These are phyloP conservation scores for Stigmatopora argus DNA, from an alignment of 2,113 vertebrate species.

Conservation along the genomic window DNA sequence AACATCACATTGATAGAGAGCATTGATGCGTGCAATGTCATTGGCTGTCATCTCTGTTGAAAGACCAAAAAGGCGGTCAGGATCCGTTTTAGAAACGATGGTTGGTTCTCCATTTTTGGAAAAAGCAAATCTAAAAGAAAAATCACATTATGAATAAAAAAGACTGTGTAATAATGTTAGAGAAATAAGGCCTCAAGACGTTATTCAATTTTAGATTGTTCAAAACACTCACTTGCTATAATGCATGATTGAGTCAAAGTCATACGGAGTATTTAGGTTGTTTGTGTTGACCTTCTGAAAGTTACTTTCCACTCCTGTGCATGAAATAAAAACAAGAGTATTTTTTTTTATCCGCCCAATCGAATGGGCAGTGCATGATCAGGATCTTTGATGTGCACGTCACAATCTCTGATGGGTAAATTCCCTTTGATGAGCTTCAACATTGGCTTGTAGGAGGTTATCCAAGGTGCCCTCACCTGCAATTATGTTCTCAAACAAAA, in stretches of 20 bases:
- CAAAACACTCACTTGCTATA: constrained; percentile 49
- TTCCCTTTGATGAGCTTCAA: neutral
- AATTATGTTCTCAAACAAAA: constrained; percentile 44
- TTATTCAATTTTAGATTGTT: neutral
- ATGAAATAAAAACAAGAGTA: neutral
- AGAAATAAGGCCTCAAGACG: neutral
- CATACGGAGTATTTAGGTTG: constrained; percentile 57
- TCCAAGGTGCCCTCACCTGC: constrained; percentile 12
- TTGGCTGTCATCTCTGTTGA: constrained; percentile 28
- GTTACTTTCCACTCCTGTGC: constrained; percentile 4
- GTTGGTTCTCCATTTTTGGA: constrained; percentile 33
- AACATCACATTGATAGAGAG: constrained; percentile 44
- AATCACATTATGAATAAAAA: neutral
- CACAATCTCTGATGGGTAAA: neutral
- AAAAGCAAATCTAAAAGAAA: constrained; percentile 35
- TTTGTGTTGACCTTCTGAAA: constrained; percentile 37
- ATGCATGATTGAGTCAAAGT: constrained; percentile 64
- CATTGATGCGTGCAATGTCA: constrained; percentile 47
- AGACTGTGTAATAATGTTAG: neutral
- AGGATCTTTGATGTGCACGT: too few relatives aligned
- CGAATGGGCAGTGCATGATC: too few relatives aligned
- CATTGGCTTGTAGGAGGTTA: neutral
- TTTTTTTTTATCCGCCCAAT: too few relatives aligned
- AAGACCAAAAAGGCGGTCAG: constrained; percentile 7
- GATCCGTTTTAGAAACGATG: constrained; percentile 24